Conservation (phyloP, 1,140 invertebrate species). For the Ostrea edulis region DNA sequence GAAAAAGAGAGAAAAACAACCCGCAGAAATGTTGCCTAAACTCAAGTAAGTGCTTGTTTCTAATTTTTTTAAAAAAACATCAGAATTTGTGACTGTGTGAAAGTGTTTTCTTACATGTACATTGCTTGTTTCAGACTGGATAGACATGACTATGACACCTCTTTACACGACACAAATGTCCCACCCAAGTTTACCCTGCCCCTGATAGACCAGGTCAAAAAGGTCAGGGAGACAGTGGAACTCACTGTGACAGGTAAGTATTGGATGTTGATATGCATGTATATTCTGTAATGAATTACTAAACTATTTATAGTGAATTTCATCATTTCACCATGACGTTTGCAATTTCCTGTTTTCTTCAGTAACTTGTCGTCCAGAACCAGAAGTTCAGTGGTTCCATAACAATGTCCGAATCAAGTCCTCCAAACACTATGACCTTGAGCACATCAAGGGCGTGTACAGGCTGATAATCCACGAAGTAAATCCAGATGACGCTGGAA, state of each 20-base stretch:
- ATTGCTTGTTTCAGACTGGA: constrained; percentile 50
- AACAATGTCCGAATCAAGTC: constrained; percentile 65
- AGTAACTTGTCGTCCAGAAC: constrained; percentile 74
- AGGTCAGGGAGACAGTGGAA: constrained; percentile 72
- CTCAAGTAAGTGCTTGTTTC: constrained; percentile 60
- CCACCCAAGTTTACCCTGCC: constrained; percentile 75
- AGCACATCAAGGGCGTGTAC: constrained; percentile 87
- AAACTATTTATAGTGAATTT: neutral
- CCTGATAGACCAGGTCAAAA: constrained; percentile 73
- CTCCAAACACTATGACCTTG: constrained; percentile 64
- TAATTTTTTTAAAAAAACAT: constrained; percentile 13
- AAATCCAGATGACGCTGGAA: constrained; percentile 95
- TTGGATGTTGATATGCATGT: neutral
- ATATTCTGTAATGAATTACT: neutral
- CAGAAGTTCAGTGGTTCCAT: constrained; percentile 74
- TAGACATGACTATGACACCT: constrained; percentile 65
- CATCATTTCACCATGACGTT: no score
- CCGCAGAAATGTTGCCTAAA: constrained; percentile 57
- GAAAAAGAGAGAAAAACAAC: constrained; percentile 62
- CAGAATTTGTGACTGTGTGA: neutral
- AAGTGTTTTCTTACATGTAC: neutral
- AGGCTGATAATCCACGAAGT: constrained; percentile 95
- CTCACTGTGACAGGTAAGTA: constrained; percentile 73
- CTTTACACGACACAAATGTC: constrained; percentile 64
- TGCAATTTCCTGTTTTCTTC: neutral